Conservation (phyloP, 2,888 invertebrate genomes). For the Drosophila niveifrons region DNA sequence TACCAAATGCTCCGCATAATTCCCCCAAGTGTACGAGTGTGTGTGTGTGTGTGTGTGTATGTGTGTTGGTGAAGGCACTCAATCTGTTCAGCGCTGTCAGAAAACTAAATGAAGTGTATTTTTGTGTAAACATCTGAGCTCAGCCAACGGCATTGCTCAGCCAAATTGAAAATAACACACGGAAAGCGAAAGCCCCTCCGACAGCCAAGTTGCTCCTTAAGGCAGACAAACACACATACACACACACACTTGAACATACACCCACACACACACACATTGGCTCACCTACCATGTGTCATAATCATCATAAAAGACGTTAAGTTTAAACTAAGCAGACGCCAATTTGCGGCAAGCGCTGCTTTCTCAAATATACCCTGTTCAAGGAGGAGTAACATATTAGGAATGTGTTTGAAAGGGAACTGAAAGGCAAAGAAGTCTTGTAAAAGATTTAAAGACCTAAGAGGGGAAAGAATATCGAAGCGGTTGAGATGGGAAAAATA, state of each 20-base stretch:
- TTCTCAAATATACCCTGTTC: not conserved
- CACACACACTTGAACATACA: slow-evolving; percentile 1
- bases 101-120: slow-evolving; percentile 75
- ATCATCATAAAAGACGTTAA: slow-evolving; percentile 76
- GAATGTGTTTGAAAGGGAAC: no score
- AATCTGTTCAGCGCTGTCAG: slow-evolving; percentile 44
- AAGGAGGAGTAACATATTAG: no score
- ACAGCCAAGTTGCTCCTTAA: slow-evolving; percentile 29
- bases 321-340: slow-evolving; percentile 76
- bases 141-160: slow-evolving; percentile 35
- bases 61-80: not conserved
- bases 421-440: not conserved
- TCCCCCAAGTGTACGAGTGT: not conserved
- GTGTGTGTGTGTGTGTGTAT: not conserved
- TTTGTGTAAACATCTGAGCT: slow-evolving; percentile 73
- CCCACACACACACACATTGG: slow-evolving; percentile 8
- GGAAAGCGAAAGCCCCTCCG: slow-evolving; percentile 24
- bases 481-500: no score
- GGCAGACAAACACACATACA: slow-evolving; percentile 42
- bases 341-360: slow-evolving; percentile 37
- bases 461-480: no score
- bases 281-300: slow-evolving; percentile 68
- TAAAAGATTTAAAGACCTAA: not conserved
- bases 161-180: slow-evolving; percentile 52
- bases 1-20: not conserved